Conservation (phyloP, 2,888 invertebrate species). For the Calephelis perditalis region DNA sequence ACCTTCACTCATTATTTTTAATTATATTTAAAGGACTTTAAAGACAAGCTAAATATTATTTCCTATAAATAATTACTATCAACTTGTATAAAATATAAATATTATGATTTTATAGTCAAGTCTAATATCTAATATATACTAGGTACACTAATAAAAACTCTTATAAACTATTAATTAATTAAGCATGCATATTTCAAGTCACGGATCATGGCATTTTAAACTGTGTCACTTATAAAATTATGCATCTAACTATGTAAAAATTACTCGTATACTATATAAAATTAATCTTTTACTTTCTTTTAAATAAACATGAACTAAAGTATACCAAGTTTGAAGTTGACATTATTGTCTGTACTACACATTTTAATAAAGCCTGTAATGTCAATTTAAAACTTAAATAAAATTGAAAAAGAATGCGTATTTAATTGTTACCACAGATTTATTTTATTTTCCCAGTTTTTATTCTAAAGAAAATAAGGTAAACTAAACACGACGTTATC, state of each 20-base stretch:
- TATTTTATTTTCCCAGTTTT: too few species aligned
- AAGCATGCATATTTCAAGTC: slow-evolving; percentile 6
- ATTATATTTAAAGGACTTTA: too few species aligned
- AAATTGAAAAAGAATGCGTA: too few species aligned
- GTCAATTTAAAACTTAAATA: too few species aligned
- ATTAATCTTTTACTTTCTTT: not conserved
- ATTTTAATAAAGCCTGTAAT: too few species aligned
- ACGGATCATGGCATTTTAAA: slow-evolving; percentile 1
- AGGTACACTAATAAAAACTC: not conserved
- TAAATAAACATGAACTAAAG: too few species aligned
- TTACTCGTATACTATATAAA: not conserved
- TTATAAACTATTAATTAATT: not conserved
- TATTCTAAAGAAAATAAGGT: too few species aligned
- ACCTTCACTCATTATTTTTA: too few species aligned
- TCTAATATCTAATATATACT: not conserved
- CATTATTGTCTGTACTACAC: too few species aligned
- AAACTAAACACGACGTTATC: too few species aligned
- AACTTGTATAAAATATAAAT: slow-evolving; percentile 11
- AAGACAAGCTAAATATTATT: slow-evolving; percentile 1
- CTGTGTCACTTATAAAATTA: not conserved
- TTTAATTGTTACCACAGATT: too few species aligned
- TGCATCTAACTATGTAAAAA: not conserved
- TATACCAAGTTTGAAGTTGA: too few species aligned
- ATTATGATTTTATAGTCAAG: not conserved
- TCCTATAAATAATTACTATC: slow-evolving; percentile 4